These are phyloP conservation scores for Chanos chanos DNA, from an alignment of 2,797 vertebrate species.

Conservation along the genomic window DNA sequence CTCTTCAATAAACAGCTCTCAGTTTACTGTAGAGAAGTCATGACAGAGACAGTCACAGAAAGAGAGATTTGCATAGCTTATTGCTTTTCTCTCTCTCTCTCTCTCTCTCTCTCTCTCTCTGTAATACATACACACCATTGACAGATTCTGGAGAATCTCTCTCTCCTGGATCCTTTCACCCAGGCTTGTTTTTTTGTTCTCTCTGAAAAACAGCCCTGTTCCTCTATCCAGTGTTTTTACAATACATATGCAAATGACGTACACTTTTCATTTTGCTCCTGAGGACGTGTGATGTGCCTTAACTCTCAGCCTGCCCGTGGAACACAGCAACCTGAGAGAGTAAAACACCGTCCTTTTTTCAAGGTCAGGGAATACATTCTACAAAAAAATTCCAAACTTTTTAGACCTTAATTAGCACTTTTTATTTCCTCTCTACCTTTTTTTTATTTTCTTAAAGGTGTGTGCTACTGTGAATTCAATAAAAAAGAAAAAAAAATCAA, in stretches of 20 bases:
- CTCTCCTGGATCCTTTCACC: slow-evolving; percentile 23
- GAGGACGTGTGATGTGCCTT: slow-evolving; percentile 23
- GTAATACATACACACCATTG: slow-evolving; percentile 32
- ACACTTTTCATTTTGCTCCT: slow-evolving; percentile 36
- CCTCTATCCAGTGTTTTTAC: slow-evolving; percentile 39
- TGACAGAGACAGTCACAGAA: not conserved
- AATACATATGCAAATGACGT: slow-evolving; percentile 52
- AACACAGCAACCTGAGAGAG: too few species aligned
- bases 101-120: too few species aligned
- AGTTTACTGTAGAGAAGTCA: not conserved
- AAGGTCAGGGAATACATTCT: too few species aligned
- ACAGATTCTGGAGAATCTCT: slow-evolving; percentile 32
- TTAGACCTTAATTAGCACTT: too few species aligned
- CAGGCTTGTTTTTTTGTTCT: slow-evolving; percentile 42
- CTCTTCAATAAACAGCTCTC: too few species aligned
- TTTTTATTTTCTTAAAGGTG: too few species aligned
- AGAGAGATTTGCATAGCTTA: slow-evolving; percentile 45
- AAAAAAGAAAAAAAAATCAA: too few species aligned
- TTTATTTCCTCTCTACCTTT: too few species aligned
- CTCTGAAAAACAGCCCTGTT: slow-evolving; percentile 29
- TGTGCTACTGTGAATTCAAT: too few species aligned
- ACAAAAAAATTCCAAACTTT: too few species aligned
- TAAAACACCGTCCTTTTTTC: too few species aligned
- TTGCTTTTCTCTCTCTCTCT: slow-evolving; percentile 27
- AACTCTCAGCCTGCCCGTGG: too few species aligned